Conservation (phyloP, 2,888 invertebrate species). For the Noctua pronuba region DNA sequence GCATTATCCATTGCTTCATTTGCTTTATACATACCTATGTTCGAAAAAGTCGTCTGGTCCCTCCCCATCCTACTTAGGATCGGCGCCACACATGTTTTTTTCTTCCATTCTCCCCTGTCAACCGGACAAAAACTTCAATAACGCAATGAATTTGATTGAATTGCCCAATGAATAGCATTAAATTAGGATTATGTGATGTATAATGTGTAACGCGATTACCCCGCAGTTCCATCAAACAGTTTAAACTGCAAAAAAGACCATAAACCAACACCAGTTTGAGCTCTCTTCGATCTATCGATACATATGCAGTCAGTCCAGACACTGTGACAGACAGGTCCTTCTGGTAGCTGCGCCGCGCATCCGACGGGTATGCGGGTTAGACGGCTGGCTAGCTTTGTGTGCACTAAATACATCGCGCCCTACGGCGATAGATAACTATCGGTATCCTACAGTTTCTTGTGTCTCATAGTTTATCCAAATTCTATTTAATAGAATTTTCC, state of each 20-base stretch:
- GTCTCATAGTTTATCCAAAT: background rate
- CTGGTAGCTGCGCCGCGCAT: background rate
- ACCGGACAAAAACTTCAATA: background rate
- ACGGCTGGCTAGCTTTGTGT: conserved; percentile 31
- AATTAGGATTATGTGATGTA: too few species aligned
- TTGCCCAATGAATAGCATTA: background rate
- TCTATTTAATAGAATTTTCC: too few species aligned
- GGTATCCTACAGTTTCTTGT: background rate
- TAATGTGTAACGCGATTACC: background rate
- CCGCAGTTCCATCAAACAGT: background rate
- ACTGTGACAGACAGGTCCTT: conserved; percentile 22
- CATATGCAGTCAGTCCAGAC: conserved; percentile 5
- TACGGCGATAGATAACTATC: conserved; percentile 29
- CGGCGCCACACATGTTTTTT: background rate
- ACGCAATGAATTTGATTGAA: background rate
- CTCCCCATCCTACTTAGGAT: background rate
- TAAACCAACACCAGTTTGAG: background rate
- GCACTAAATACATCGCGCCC: conserved; percentile 37
- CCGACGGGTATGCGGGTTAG: conserved; percentile 24
- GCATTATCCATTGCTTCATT: background rate
- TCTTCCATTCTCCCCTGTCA: background rate
- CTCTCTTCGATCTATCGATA: background rate
- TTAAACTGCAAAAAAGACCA: background rate
- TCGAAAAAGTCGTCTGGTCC: background rate
- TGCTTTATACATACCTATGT: too few species aligned